Evolutionary conservation across 64 coral and sea anemone genomes (phyloP).

Genomic region (Catalaphyllia jardinei): DNA sequence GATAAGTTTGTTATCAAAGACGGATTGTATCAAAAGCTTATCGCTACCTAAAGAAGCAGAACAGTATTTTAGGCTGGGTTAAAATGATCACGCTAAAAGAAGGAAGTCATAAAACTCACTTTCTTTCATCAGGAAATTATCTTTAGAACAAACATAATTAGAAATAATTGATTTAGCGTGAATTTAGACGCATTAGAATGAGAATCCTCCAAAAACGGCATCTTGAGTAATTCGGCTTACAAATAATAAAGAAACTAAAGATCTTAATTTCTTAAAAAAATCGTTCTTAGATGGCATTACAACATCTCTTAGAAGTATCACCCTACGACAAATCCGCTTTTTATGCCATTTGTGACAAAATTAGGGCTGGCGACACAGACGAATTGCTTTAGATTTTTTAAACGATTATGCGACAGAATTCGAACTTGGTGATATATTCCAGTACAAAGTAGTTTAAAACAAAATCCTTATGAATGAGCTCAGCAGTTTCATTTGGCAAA

Average conservation of each 20-base stretch:
- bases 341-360: constrained; percentile 8
- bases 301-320: neutral
- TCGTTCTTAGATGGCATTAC: neutral
- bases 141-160: neutral
- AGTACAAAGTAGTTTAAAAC: neutral
- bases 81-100: neutral
- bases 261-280: neutral
- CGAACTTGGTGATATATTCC: neutral
- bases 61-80: neutral
- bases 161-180: neutral
- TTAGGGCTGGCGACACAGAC: neutral
- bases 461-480: no score
- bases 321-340: neutral
- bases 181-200: neutral
- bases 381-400: neutral
- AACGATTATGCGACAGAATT: neutral
- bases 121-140: neutral
- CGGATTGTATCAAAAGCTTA: no score
- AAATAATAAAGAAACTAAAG: neutral
- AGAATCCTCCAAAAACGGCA: neutral
- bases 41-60: neutral
- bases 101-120: neutral
- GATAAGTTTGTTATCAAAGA: no score
- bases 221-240: no score
- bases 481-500: neutral